Evolutionary conservation across 1,140 invertebrate species (phyloP).

Genomic region (Sycophaga agraensis): DNA sequence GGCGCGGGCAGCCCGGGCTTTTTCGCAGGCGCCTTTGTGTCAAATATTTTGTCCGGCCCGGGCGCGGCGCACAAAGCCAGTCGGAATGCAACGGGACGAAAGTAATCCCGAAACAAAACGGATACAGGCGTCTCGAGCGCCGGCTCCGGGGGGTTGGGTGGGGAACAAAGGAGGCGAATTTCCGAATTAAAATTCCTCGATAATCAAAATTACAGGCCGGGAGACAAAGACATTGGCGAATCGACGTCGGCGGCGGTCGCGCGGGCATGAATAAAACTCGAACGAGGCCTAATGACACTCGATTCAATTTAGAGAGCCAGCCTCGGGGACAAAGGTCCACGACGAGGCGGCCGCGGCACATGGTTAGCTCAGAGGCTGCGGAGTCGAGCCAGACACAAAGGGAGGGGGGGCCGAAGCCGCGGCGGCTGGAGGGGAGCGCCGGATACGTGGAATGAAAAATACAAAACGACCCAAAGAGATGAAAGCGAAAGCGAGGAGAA

Average conservation of each 20-base stretch:
- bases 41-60: no score
- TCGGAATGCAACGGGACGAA: no score
- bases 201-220: slow-evolving; percentile 8
- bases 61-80: no score
- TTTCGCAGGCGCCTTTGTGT: no score
- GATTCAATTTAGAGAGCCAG: slow-evolving; percentile 16
- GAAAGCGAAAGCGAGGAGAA: neutral
- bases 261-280: slow-evolving; percentile 7
- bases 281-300: slow-evolving; percentile 18
- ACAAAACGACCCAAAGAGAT: slow-evolving; percentile 1
- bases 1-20: no score
- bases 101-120: no score
- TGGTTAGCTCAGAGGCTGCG: neutral
- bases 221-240: neutral
- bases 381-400: neutral
- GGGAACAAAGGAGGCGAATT: neutral
- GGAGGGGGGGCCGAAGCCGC: neutral
- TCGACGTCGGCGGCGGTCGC: no score
- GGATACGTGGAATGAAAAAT: no score
- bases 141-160: no score
- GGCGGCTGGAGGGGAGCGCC: neutral
- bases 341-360: neutral
- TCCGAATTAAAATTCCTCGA: slow-evolving; percentile 11
- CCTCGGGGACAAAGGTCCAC: slow-evolving; percentile 6
- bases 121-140: no score